Conservation (phyloP, 2,888 invertebrate species). For the Eristalis pertinax region DNA sequence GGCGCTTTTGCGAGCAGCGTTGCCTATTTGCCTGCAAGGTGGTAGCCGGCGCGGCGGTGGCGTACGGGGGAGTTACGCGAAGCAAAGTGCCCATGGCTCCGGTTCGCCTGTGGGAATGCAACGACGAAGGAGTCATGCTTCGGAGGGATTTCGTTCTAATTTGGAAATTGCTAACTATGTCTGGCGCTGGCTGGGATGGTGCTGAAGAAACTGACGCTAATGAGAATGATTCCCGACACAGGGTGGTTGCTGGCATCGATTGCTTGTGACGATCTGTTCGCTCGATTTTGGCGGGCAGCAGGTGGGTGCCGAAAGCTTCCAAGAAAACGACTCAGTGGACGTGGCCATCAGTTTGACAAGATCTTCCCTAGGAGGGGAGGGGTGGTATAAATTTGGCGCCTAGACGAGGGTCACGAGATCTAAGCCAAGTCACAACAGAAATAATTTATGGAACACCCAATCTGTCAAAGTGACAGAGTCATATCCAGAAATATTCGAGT, state of each 20-base stretch:
- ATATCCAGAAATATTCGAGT: no score
- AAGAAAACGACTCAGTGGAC: no score
- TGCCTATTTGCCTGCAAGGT: slow-evolving; percentile 28
- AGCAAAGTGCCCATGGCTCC: slow-evolving; percentile 34
- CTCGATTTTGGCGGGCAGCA: background rate
- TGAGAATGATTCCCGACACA: background rate
- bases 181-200: background rate
- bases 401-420: no score
- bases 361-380: no score
- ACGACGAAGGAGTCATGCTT: slow-evolving; percentile 46
- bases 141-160: slow-evolving; percentile 51
- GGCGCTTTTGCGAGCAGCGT: slow-evolving; percentile 38
- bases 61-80: background rate
- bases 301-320: background rate
- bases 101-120: slow-evolving; percentile 62
- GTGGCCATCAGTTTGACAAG: no score
- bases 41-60: background rate
- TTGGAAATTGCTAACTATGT: slow-evolving; percentile 19
- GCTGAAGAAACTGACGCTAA: background rate
- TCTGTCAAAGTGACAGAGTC: no score
- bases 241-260: background rate
- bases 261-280: background rate
- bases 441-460: no score
- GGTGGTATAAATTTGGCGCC: no score
- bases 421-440: no score